phyloP scores from a whole-genome alignment of 2,113 vertebrate species.

The human region DNA sequence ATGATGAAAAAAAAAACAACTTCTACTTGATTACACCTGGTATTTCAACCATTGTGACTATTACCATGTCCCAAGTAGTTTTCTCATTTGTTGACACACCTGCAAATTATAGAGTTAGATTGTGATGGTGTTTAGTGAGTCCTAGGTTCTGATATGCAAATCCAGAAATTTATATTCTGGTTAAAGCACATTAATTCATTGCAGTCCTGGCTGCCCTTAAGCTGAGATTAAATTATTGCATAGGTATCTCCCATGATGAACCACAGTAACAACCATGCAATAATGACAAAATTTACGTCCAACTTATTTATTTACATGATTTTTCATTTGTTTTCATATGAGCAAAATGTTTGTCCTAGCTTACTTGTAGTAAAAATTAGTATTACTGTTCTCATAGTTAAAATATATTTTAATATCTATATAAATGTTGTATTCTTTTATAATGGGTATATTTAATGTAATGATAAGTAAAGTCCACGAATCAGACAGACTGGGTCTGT shows the following conservation, averaged over 20 bases:
- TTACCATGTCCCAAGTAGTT: background rate
- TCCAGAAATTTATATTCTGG: background rate
- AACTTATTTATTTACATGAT: slow-evolving; percentile 37
- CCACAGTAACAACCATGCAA: background rate
- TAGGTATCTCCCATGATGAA: background rate
- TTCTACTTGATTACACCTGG: background rate
- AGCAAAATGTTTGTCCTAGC: slow-evolving; percentile 11
- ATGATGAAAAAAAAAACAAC: background rate
- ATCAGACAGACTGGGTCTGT: background rate
- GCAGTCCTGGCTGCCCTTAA: background rate
- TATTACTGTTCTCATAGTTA: slow-evolving; percentile 18
- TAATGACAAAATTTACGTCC: background rate
- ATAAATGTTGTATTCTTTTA: background rate
- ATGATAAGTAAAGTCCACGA: slow-evolving; percentile 21
- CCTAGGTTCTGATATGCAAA: slow-evolving; percentile 2
- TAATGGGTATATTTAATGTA: slow-evolving; percentile 15
- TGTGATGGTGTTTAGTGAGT: background rate
- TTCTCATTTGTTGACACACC: background rate
- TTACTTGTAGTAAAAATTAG: slow-evolving; percentile 55
- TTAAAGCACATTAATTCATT: background rate
- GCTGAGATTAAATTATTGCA: slow-evolving; percentile 2
- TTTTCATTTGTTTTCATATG: slow-evolving; percentile 59
- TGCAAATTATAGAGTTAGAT: background rate
- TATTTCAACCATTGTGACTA: background rate
- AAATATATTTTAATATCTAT: slow-evolving; percentile 49